These are phyloP conservation scores for Maconellicoccus hirsutus DNA, from an alignment of 1,140 invertebrate genomes.

Conservation along the genomic window DNA sequence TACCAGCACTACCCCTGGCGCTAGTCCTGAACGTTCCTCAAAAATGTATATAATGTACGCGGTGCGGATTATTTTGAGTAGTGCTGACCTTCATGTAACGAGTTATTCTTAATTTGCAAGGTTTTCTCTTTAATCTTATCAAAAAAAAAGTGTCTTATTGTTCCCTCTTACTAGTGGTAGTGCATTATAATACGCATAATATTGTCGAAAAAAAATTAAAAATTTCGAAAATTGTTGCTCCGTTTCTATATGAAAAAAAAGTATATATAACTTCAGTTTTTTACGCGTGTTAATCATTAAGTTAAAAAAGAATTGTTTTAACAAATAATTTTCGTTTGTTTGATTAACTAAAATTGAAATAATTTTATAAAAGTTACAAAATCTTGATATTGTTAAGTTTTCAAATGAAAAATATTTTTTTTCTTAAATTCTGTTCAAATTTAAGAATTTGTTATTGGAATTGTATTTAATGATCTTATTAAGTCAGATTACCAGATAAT, in stretches of 20 bases:
- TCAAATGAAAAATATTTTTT: neutral
- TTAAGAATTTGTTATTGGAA: constrained; percentile 17
- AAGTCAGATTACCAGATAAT: constrained; percentile 15
- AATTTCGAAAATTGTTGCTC: neutral
- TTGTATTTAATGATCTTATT: constrained; percentile 6
- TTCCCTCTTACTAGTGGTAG: neutral
- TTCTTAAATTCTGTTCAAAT: neutral
- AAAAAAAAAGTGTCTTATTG: neutral
- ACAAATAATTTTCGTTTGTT: constrained; percentile 8
- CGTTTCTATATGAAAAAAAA: neutral
- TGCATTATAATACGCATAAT: constrained; percentile 5
- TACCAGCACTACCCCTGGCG: constrained; percentile 19
- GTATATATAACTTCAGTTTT: neutral
- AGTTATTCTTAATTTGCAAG: neutral
- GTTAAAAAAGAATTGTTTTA: constrained; percentile 2
- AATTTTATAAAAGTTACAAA: constrained; percentile 12
- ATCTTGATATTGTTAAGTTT: constrained; percentile 19
- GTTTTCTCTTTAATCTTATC: neutral
- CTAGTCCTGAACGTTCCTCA: constrained; percentile 17
- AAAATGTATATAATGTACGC: constrained; percentile 12
- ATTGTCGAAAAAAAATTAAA: neutral
- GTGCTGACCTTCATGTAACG: neutral
- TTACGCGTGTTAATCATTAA: neutral
- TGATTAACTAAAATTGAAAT: neutral
- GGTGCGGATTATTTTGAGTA: neutral